Evolutionary conservation across 2,797 vertebrate species (phyloP).

Genomic region (Brachyrhaphis roseni): DNA sequence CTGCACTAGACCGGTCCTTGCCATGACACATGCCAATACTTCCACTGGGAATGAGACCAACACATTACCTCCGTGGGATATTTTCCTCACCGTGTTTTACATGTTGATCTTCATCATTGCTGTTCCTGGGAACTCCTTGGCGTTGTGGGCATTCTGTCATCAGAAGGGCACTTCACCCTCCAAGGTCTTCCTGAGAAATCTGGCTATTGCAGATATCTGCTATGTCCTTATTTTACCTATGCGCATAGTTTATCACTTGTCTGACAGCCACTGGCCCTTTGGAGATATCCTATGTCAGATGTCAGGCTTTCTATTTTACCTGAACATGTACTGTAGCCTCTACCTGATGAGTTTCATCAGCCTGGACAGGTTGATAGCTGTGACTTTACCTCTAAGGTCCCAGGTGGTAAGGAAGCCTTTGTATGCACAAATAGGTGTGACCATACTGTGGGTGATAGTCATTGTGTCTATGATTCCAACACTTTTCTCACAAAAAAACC

Average conservation of each 20-base stretch:
- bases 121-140: conserved; percentile 76
- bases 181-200: conserved; percentile 75
- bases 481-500: conserved; percentile 53
- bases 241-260: conserved; percentile 79
- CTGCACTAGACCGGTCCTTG: conserved; percentile 40
- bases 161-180: conserved; percentile 61
- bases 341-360: conserved; percentile 81
- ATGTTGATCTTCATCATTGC: conserved; percentile 75
- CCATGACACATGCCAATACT: conserved; percentile 56
- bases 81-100: conserved; percentile 74
- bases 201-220: conserved; percentile 78
- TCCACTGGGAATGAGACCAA: conserved; percentile 25
- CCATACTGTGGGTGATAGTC: conserved; percentile 68
- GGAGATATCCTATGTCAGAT: conserved; percentile 69
- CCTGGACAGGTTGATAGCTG: conserved; percentile 77
- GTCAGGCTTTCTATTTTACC: conserved; percentile 79
- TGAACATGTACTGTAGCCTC: conserved; percentile 83
- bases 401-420: conserved; percentile 58
- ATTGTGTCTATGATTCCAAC: conserved; percentile 66
- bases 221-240: conserved; percentile 79
- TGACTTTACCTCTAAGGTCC: conserved; percentile 68
- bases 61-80: conserved; percentile 41
- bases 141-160: conserved; percentile 75
- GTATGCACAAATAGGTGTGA: conserved; percentile 65
- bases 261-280: conserved; percentile 71